Evolutionary conservation across 23 tunicate species (phyloP), one percentile per base, ranked within the genome.

Genomic region (Pegea sp.): DNA sequence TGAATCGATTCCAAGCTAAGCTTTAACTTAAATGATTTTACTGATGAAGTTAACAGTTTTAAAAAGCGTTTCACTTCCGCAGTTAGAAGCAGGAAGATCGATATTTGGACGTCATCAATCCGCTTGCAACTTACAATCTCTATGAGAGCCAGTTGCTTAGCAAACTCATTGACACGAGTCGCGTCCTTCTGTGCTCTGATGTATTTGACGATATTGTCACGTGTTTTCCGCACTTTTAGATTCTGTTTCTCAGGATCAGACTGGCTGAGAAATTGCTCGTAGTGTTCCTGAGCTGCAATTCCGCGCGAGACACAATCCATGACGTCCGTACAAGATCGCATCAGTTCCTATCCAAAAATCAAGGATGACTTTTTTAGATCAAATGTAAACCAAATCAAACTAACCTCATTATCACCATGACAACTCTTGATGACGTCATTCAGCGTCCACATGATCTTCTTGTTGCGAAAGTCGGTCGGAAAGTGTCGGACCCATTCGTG

Each of bases 401-500:
- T 76, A 61, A 80, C 93, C 79, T 80, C 65, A 34, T 59, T 44
- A 28, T 71, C 79, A 0, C 28, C 44, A 30, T 68, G 78, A 30
- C 71, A 53, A 52, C 64, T 68, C 29, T 52, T 63, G 34, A 84
- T 57, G 52, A 73, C 72, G 33, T 68, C 75, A 44, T 57, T 62
- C 5, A 84, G 67, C 22, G 84, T 52, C 60, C 70, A 57, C 67
- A 62, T 62, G 2, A 44, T 62, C 49, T 66, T 67, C 29, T 62
- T 67, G 72, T 73, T 84, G 30, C 73, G 60, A 48, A 84, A 84
- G 57, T 84, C 95, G 57, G 84, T 58, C 1, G 95, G 95, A 63
- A 84, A 84, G 52, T 73, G 86, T 13, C 66, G 57, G 4, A 84
- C 95, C 95, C 95, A 84, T 31, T 75, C 84, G 3, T 70, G 76